Percentiles rank a stretch among this genome's conserved stretches.
Evolutionary conservation across 1,140 invertebrate species (phyloP).

Genomic region (Drosophila lacertosa): DNA sequence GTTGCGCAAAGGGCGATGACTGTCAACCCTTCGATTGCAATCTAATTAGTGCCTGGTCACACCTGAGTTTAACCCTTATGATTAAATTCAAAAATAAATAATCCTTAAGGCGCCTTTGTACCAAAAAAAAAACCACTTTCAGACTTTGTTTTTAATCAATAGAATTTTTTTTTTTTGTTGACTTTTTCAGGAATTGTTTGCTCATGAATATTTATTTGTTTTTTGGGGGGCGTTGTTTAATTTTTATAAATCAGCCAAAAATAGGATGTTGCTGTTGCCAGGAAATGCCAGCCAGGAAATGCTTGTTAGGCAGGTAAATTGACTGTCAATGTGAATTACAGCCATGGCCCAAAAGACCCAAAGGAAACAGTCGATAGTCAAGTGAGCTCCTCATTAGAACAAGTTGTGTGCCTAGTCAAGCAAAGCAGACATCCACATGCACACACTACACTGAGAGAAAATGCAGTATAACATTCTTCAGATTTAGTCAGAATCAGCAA

Average conservation of each 20-base stretch:
- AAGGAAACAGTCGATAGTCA: conserved; percentile 1
- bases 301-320: conserved; percentile 75
- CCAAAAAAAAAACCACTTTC: too few species aligned
- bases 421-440: conserved; percentile 19
- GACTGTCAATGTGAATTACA: conserved; percentile 68
- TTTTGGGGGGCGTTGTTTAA: conserved; percentile 68
- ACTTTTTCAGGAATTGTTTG: conserved; percentile 44
- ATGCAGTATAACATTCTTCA: too few species aligned
- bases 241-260: conserved; percentile 72
- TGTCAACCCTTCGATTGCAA: conserved; percentile 29
- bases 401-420: conserved; percentile 38
- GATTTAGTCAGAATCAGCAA: too few species aligned
- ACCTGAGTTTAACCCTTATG: too few species aligned
- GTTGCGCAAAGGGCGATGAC: conserved; percentile 4
- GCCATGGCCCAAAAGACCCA: conserved; percentile 7
- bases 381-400: conserved; percentile 39
- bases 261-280: conserved; percentile 27
- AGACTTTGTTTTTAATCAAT: conserved; percentile 49
- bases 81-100: conserved; percentile 2
- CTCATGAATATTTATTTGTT: conserved; percentile 74
- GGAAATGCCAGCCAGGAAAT: conserved; percentile 45
- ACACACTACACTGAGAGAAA: background rate
- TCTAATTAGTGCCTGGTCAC: conserved; percentile 56
- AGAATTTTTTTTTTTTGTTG: conserved; percentile 26
- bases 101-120: conserved; percentile 44